Base-by-base conservation (phyloP, 2,888 invertebrate genomes). In the Neoitamus cyanurus region DNA sequence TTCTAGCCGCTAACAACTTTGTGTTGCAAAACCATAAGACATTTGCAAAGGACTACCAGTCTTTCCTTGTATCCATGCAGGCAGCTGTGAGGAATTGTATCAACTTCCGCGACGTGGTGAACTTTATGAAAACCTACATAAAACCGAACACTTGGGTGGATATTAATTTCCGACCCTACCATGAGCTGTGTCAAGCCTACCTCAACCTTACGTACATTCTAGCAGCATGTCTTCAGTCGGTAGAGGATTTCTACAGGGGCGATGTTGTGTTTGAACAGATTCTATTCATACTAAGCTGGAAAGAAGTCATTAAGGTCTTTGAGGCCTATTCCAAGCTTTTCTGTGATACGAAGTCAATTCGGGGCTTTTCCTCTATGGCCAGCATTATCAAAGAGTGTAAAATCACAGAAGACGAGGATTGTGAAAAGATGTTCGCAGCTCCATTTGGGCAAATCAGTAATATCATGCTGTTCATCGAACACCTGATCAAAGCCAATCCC, bases 311-410 rank as follows among this genome's bases (percentile, higher is more conserved):
- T 89, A 93, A 93, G 89, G 92, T 95, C 86, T 95, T 95, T 89
- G 94, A 93, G 90, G 93, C 93, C 89, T 96, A 96, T 92, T 93
- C 95, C 72, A 92, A 94, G 90, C 93, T 94, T 88, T 92, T 95
- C 89, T 95, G 95, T 90, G 94, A 95, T 92, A 93, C 95, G 86
- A 94, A 94, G 88, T 94, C 95, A 87, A 92, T 95, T 86, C 94
- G 94, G 88, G 96, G 95, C 42, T 95, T 95, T 88, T 89, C 92
- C 69, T 93, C 94, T 87, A 94, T 95, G 84, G 93, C 94, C 86
- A 93, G 92, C 89, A 89, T 94, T 82, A 92, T 95, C 85, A 94
- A 86, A 6, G 30, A 87, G 4, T 80, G 88, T 92, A 87, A 93
- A 93, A 86, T 86, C 84, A 86, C 78, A 3, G 68, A 84, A 34